Conservation (phyloP, 2,888 invertebrate genomes). For the Sarcophaga subvicina region DNA sequence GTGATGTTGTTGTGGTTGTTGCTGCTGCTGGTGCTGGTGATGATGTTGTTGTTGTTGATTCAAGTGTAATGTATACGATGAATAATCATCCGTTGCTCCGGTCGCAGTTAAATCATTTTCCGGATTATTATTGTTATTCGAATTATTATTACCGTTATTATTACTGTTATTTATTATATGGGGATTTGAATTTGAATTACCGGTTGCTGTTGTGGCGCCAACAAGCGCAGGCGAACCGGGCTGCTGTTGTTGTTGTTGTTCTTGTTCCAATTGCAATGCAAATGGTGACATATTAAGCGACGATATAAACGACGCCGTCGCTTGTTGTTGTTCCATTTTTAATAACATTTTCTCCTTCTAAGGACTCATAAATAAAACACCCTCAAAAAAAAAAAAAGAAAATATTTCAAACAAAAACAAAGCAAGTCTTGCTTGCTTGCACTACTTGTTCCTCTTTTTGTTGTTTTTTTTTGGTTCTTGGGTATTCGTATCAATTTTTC, state of each 20-base stretch:
- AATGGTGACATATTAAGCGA: constrained; percentile 95
- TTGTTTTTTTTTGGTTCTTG: not conserved
- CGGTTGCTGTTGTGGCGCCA: constrained; percentile 61
- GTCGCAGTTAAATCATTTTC: constrained; percentile 71
- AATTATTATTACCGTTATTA: constrained; percentile 70
- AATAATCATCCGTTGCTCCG: constrained; percentile 75
- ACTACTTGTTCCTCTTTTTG: not conserved
- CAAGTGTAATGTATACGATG: constrained; percentile 77
- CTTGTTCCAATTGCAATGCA: constrained; percentile 86
- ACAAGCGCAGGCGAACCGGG: constrained; percentile 85
- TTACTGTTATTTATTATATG: constrained; percentile 70
- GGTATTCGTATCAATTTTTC: not conserved
- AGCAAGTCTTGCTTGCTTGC: not conserved
- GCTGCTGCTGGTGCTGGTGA: constrained; percentile 76
- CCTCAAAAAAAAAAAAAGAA: not conserved
- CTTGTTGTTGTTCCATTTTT: constrained; percentile 92
- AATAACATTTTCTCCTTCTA: constrained; percentile 86
- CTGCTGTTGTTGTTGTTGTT: constrained; percentile 84
- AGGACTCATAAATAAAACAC: not conserved
- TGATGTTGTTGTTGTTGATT: constrained; percentile 75
- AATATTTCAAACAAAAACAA: constrained; percentile 44
- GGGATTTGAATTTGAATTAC: constrained; percentile 68
- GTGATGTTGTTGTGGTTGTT: constrained; percentile 75
- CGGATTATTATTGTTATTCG: constrained; percentile 53
- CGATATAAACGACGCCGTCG: constrained; percentile 92